Base-by-base conservation (phyloP, 1,140 invertebrate genomes). In the Idris sp. region DNA sequence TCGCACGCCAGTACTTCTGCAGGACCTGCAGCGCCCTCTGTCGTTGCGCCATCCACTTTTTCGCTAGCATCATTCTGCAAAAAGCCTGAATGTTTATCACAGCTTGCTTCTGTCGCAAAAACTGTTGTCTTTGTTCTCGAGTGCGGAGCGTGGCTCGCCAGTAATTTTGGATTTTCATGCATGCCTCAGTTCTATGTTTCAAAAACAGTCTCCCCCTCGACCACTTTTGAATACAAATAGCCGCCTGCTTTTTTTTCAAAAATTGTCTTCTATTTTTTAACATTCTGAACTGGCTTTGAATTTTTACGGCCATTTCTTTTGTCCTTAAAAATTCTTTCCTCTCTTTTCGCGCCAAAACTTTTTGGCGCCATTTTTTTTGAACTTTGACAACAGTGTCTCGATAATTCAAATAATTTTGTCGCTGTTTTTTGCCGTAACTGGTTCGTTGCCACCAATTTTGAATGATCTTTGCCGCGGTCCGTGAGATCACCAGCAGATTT, bases 371-470 rank as follows among this genome's bases (percentile, higher is more conserved):
- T 11, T 36, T 35, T 43, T 15, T 72, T 56, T 87, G 83, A 0
- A 87, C 8, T 5, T 41, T 41, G 0, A 81, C 10, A 0, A 46
- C 38, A 4, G 65, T 30, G 1, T 48, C 22, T 28, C 49, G 53
- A 19, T 76, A 26, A 4, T 49, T 26, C 7, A 71, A 10, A 48
- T 80, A 88, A 4, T 49, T 19, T 0, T 56, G 4, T 65, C 72
- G 83, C 13, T 72, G 59, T 14, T 53, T 16, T 48, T 53, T 2
- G 71, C 10, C 38, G 79, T 77, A 41, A 84, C 85, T 10, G 58
- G 83, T 10, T 74, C 46, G n/a, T n/a, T n/a, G n/a, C 75, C 84
- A 89, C 64, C 82, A 78, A 36, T 61, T 49, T 71, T 90, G 88
- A n/a, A 90, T 69, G 8, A 64, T 67, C 14, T 74, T 74, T 0